Evolutionary conservation across 2,797 vertebrate species (phyloP).

Genomic region (Pygocentrus nattereri): DNA sequence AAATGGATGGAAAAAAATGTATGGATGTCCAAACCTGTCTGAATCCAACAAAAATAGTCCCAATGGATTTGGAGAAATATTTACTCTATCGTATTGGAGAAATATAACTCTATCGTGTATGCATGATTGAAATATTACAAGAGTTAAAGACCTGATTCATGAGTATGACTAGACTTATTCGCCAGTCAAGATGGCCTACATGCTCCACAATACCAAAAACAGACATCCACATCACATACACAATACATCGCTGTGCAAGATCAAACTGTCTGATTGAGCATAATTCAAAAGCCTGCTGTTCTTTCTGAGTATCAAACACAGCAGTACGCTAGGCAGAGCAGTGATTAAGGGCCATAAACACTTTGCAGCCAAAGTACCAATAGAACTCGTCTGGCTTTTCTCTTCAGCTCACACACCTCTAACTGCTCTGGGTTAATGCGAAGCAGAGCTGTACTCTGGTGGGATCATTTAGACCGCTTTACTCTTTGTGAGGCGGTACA

Average conservation of each 20-base stretch:
- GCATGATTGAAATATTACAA: background rate
- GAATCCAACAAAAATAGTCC: background rate
- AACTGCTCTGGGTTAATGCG: background rate
- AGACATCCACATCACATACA: background rate
- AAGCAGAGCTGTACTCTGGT: background rate
- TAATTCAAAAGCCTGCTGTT: slow-evolving; percentile 1
- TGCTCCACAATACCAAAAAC: background rate
- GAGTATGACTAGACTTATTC: background rate
- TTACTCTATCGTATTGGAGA: background rate
- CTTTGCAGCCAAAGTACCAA: slow-evolving; percentile 21
- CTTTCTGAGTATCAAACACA: slow-evolving; percentile 15
- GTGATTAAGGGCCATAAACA: slow-evolving; percentile 51
- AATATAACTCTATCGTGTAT: background rate
- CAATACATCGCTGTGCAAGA: background rate
- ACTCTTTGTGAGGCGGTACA: slow-evolving; percentile 13
- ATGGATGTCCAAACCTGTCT: background rate
- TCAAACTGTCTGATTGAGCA: background rate
- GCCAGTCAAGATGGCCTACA: background rate
- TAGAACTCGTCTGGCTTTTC: slow-evolving; percentile 24
- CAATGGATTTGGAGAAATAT: background rate
- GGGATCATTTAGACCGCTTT: slow-evolving; percentile 26
- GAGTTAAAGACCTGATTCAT: background rate
- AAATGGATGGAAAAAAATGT: too few species aligned
- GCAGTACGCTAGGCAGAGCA: slow-evolving; percentile 5
- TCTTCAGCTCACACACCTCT: background rate